Evolutionary conservation across 1,140 invertebrate species (phyloP).

Genomic region (Hirudo medicinalis): DNA sequence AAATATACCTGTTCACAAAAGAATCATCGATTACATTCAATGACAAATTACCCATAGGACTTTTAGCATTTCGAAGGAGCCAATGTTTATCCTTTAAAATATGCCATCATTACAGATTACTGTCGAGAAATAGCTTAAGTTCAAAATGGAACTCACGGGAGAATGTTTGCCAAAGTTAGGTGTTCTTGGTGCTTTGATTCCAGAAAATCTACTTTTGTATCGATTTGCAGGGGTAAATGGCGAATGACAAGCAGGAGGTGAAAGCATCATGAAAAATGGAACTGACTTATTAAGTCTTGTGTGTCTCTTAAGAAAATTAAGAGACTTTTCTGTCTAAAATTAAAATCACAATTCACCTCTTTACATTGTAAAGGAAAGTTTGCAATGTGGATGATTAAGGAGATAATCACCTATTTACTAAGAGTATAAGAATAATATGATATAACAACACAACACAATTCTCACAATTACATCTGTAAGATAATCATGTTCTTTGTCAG

Average conservation of each 20-base stretch:
- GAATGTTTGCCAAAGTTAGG: conserved; percentile 55
- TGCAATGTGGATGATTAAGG: no score
- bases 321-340: conserved; percentile 1
- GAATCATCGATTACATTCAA: conserved; percentile 52
- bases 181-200: conserved; percentile 51
- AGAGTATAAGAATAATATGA: no score
- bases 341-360: no score
- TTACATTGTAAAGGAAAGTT: no score
- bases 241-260: conserved; percentile 67
- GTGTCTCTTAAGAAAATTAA: neutral
- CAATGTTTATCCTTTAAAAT: conserved; percentile 60
- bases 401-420: no score
- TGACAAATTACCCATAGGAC: conserved; percentile 47
- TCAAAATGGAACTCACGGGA: conserved; percentile 17
- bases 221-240: conserved; percentile 66
- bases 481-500: conserved; percentile 53
- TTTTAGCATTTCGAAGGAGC: conserved; percentile 55
- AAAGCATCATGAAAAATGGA: conserved; percentile 68
- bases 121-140: neutral
- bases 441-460: conserved; percentile 23
- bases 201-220: conserved; percentile 51
- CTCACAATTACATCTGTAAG: conserved; percentile 71
- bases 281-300: conserved; percentile 12
- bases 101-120: neutral
- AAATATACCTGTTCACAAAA: conserved; percentile 45